Base-by-base conservation (phyloP, 1,140 invertebrate genomes). In the Drosophila sucinea region DNA sequence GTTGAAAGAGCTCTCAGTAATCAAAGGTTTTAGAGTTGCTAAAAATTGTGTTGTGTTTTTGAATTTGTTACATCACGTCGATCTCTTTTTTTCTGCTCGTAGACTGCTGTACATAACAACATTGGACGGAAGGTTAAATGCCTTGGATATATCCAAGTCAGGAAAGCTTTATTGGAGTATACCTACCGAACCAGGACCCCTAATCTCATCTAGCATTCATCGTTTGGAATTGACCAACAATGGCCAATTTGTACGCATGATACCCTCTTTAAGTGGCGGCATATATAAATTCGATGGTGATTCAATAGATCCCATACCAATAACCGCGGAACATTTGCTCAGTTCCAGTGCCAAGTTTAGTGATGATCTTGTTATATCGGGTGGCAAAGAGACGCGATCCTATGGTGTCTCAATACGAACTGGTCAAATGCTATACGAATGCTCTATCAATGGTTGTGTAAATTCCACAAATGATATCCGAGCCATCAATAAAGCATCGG, bases 211-310 rank as follows among this genome's bases (percentile, higher is more conserved):
- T 1, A 97, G 95, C 90, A 96, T 98, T 77, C 96, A 97, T 91
- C 94, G 95, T 81, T 92, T 96, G 77, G 96, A 98, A 93, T 92
- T 98, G 11, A 96, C 95, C 55, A 96, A 96, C 69, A 95, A 97
- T 93, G 98, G 97, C 1, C 95, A 97, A 90, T 96, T 94, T 93
- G 95, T 98, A 38, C 94, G 96, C 73, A 94, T 99, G 78, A 97
- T 99, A 87, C 98, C 98, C 35, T 98, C 98, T 0, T 92, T 99
- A 6, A 96, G 95, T 91, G 98, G 98, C 7, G 95, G 95, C 17
- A 93, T 99, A 5, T 99, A 98, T 92, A 96, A 96, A 91, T 97
- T 98, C 92, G 97, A 98, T 93, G 97, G 97, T 1, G 95, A 97
- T 58, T 96, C 94, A 80, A 95, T 99, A 61, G 96, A 98, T 93